Base-by-base conservation (phyloP, 2,888 invertebrate species). In the Andrena bicolor region DNA sequence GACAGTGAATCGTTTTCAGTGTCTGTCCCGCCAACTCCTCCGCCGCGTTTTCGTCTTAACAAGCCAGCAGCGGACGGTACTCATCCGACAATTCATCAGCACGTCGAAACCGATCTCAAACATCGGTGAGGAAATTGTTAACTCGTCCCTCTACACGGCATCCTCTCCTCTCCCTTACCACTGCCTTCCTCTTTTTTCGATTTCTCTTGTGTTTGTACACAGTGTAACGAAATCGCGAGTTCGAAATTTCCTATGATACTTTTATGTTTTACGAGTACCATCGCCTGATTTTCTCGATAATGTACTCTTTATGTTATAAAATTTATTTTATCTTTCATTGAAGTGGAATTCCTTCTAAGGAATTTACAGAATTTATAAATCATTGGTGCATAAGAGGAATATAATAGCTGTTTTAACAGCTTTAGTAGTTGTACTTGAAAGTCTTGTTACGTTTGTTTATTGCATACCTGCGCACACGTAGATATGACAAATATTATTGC, bases 11-110 rank as follows among this genome's bases (percentile, higher is more conserved):
- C 90, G 53, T 91, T 90, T 76, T 90, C 91, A 56, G 90, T 87
- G 77, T 91, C 90, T 32, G 89, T 90, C 73, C 91, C 92, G 77
- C 91, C 93, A 66, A 92, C 92, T 75, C 92, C 92, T 65, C 91
- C 92, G 76, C 90, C 90, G 65, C 89, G 91, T 68, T 89, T 90
- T 69, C 86, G 79, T 28, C 70, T 82, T 5, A 65, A 81, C 23
- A 85, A 74, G 28, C 79, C 78, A 56, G 23, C 76, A 49, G 28
- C 69, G 69, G 73, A 60, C 76, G 53, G 63, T 56, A 48, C 30
- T 20, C 70, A 76, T 74, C 63, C 65, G 7, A 26, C 56, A 32
- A 30, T 56, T 73, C 60, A 53, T 66, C 48, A 70, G 63, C 69
- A 75, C 81, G 49, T 76, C 73, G 71, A 79, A 69, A 82, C 79